These are phyloP conservation scores for Melanostigma gelatinosum DNA, from an alignment of 2,113 vertebrate species.

Conservation along the genomic window DNA sequence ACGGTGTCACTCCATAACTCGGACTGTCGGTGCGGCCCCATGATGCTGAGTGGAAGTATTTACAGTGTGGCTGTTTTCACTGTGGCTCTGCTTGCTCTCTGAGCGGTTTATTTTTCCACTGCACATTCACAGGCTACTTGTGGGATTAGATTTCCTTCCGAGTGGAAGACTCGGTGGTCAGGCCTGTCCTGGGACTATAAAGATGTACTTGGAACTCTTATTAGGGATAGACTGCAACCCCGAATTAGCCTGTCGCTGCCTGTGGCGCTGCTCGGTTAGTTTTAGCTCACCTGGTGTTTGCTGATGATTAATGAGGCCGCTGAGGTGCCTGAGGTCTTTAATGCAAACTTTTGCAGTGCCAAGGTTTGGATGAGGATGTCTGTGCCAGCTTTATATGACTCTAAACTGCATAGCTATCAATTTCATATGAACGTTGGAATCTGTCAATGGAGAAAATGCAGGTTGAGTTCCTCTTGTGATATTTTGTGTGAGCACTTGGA, in stretches of 20 bases:
- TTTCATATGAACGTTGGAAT: slow-evolving; percentile 1
- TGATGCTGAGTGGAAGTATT: slow-evolving; percentile 61
- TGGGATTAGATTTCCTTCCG: slow-evolving; percentile 60
- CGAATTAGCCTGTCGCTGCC: slow-evolving; percentile 53
- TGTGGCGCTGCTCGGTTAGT: slow-evolving; percentile 28
- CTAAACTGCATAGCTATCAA: background rate
- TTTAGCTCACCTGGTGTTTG: slow-evolving; percentile 52
- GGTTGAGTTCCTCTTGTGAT: background rate
- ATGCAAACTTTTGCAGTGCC: slow-evolving; percentile 34
- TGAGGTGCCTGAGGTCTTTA: slow-evolving; percentile 41
- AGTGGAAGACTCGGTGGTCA: slow-evolving; percentile 40
- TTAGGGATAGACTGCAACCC: slow-evolving; percentile 39
- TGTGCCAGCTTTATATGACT: slow-evolving; percentile 19
- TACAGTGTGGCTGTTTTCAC: slow-evolving; percentile 66
- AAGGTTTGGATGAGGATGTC: slow-evolving; percentile 29
- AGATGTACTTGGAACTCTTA: slow-evolving; percentile 63
- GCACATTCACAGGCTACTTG: slow-evolving; percentile 61
- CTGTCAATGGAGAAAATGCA: background rate
- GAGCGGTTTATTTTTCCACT: slow-evolving; percentile 70
- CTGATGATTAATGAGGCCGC: slow-evolving; percentile 54
- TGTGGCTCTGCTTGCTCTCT: slow-evolving; percentile 44
- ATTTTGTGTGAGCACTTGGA: background rate
- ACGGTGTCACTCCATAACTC: slow-evolving; percentile 28
- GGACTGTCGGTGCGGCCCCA: slow-evolving; percentile 13
- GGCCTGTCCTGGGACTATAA: slow-evolving; percentile 59